Base-by-base conservation (phyloP, 2,113 vertebrate species). In the Melanostigma gelatinosum region DNA sequence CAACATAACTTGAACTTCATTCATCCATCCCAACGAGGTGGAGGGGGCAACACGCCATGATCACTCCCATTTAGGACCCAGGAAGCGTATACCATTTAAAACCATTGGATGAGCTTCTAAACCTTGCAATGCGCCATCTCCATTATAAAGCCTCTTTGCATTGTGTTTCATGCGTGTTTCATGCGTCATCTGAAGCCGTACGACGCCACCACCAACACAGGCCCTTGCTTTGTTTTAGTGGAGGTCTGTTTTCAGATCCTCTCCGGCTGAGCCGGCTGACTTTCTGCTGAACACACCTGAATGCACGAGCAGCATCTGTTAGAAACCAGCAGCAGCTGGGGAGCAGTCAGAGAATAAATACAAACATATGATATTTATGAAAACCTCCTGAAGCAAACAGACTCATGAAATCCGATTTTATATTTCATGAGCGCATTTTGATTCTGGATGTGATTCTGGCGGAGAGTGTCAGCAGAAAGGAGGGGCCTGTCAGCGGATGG, bases 301-400 rank as follows among this genome's bases (percentile, higher is more conserved):
- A 75, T 48, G 29, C 58, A 16, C 10, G 8, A 78, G 57, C 46
- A 38, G 38, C 52, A 46, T 65, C 13, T 11, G 29, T 34, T 12
- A 60, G 77, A 63, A 73, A 64, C 63, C 69, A 55, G 1, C 40
- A 60, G 78, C 80, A 72, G 58, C 77, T 50, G 82, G 73, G 77
- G 44, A 72, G 82, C 84, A 80, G 50, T 88, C 80, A 86, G 44
- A 87, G 81, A 79, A 76, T 79, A 85, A 84, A 84, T 72, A 80
- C 72, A 82, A 66, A 74, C 54, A 85, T 85, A 63, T 86, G 76
- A 78, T 87, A 85, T 92, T 88, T 6, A 87, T 86, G 81, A 87
- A 82, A 87, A 84, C 18, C 75, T 87, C 79, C 82, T 61, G 80
- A 80, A 85, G 89, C 85, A 73, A 85, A 84, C 80, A 75, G 68